A percentile compares a stretch with the other conserved stretches of the same genome.
Conservation (phyloP, 2,797 vertebrate species). For the Carcharodon carcharias region DNA sequence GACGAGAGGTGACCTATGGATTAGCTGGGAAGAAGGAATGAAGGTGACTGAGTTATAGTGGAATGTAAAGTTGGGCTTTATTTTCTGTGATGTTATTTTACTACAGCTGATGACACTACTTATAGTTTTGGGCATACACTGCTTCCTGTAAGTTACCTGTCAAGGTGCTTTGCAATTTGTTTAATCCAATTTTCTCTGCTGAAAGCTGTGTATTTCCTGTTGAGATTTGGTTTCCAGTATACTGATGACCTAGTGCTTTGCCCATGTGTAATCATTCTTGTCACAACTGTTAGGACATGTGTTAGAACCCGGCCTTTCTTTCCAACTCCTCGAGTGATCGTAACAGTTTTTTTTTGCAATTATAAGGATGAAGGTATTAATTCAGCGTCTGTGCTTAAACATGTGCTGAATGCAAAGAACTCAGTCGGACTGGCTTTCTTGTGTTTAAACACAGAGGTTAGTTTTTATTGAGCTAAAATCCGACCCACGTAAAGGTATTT, state of each 20-base stretch:
- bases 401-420: no score
- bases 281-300: no score
- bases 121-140: not conserved
- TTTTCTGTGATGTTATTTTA: not conserved
- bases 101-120: slow-evolving; percentile 11
- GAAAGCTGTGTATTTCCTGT: not conserved
- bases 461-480: no score
- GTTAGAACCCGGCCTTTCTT: no score
- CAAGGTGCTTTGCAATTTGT: not conserved
- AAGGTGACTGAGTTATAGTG: slow-evolving; percentile 60
- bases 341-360: no score
- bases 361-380: no score
- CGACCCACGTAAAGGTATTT: no score
- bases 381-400: no score
- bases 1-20: slow-evolving; percentile 90
- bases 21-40: slow-evolving; percentile 97
- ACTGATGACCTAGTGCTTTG: not conserved
- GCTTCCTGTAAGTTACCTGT: not conserved
- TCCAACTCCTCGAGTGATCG: no score
- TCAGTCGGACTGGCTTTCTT: no score
- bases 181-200: not conserved
- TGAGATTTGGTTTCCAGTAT: not conserved
- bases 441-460: no score
- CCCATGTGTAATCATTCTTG: not conserved
- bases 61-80: not conserved